Conservation (phyloP, 2,113 vertebrate species). For the Rhabdomys dilectus region DNA sequence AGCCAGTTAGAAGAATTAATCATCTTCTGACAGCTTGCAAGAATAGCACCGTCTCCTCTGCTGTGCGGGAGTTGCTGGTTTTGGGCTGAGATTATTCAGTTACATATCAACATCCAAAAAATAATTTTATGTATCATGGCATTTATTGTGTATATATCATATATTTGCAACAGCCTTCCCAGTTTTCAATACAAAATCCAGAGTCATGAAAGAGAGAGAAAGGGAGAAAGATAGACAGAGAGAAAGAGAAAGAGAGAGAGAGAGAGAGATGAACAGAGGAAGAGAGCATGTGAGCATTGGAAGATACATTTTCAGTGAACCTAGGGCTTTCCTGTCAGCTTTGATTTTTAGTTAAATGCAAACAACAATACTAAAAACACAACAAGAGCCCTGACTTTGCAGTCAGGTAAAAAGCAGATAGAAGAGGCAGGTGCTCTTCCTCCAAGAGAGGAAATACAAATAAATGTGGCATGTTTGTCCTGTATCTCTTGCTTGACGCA, state of each 20-base stretch:
- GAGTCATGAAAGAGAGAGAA: not conserved
- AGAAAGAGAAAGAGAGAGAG: not conserved
- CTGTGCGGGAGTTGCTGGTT: conserved; percentile 79
- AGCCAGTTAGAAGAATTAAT: conserved; percentile 79
- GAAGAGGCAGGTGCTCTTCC: conserved; percentile 5
- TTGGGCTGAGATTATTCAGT: conserved; percentile 71
- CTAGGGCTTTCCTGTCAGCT: not conserved
- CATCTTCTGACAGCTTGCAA: conserved; percentile 81
- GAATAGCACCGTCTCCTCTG: conserved; percentile 80
- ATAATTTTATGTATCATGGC: not conserved
- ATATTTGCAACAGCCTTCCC: conserved; percentile 26
- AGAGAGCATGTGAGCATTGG: too few species aligned
- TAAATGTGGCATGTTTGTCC: not conserved
- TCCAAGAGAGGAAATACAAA: not conserved
- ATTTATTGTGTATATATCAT: not conserved
- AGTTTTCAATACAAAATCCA: conserved; percentile 39
- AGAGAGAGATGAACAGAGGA: not conserved
- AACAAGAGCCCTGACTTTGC: conserved; percentile 43
- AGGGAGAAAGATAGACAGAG: not conserved
- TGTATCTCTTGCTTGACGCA: not conserved
- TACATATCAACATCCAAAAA: conserved; percentile 56
- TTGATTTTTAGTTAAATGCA: conserved; percentile 59
- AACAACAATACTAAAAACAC: not conserved
- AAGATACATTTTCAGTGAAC: not conserved
- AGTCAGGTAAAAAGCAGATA: conserved; percentile 41